Percentiles rank a stretch among this genome's conserved stretches.
Conservation (phyloP, 2,113 vertebrate species). For the Calyptomena viridis region DNA sequence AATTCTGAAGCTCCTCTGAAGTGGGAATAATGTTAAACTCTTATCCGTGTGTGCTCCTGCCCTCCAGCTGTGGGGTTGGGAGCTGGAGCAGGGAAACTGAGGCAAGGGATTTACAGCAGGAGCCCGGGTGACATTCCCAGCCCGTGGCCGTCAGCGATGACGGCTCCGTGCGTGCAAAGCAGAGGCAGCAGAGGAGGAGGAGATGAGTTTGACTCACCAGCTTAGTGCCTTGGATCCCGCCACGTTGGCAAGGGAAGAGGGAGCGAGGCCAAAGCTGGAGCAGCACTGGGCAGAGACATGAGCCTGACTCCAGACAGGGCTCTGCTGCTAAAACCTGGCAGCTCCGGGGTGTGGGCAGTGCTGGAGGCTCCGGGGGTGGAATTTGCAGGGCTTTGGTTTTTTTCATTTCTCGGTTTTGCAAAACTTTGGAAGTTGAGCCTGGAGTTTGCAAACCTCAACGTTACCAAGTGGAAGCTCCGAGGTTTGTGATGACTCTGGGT, state of each 20-base stretch:
- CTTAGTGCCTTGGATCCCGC: background rate
- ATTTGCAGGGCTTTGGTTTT: background rate
- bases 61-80: background rate
- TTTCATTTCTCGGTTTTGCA: background rate
- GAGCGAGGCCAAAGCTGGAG: background rate
- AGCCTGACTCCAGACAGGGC: background rate
- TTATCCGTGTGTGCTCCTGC: fast-evolving
- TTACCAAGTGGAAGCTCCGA: background rate
- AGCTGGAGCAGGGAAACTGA: background rate
- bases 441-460: background rate
- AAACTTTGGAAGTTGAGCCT: background rate
- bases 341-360: background rate
- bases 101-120: background rate
- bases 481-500: fast-evolving
- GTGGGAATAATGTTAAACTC: fast-evolving
- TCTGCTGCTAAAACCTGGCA: background rate
- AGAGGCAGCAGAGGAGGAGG: background rate
- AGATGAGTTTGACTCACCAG: background rate
- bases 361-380: background rate
- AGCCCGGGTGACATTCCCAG: fast-evolving
- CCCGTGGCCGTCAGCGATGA: fast-evolving
- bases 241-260: background rate
- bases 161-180: fast-evolving
- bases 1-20: background rate
- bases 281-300: background rate